Evolutionary conservation across 2,113 vertebrate species (phyloP).

Genomic region (Parus major): DNA sequence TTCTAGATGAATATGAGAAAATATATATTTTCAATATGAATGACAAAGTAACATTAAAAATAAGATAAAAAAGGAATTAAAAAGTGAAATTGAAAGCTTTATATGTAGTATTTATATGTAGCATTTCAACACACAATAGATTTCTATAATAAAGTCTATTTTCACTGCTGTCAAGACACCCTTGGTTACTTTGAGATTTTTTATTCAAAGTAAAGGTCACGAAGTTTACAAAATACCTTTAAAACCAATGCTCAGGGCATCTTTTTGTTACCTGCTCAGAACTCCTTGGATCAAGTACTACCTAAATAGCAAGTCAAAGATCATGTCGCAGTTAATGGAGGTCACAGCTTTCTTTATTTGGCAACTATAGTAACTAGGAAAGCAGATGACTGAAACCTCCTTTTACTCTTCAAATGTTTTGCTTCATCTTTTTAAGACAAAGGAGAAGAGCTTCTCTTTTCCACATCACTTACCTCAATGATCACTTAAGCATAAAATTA

Average conservation of each 20-base stretch:
- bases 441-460: conserved; percentile 31
- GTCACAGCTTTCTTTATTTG: not conserved
- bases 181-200: not conserved
- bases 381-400: not conserved
- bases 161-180: not conserved
- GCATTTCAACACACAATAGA: not conserved
- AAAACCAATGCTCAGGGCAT: not conserved
- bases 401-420: conserved; percentile 16
- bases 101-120: not conserved
- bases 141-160: not conserved
- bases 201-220: not conserved
- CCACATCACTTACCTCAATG: conserved; percentile 46
- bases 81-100: not conserved
- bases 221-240: not conserved
- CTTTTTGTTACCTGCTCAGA: not conserved
- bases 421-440: conserved; percentile 44
- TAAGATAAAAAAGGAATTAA: not conserved
- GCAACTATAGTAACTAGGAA: not conserved
- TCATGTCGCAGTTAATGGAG: not conserved
- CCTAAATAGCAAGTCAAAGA: not conserved
- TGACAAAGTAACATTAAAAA: not conserved
- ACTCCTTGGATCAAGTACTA: not conserved
- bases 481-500: conserved; percentile 69
- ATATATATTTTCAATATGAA: not conserved
- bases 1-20: not conserved